Percentiles rank a stretch among this genome's conserved stretches.
Conservation (phyloP, 2,797 vertebrate species). For the Hydrocynus forskahlii region DNA sequence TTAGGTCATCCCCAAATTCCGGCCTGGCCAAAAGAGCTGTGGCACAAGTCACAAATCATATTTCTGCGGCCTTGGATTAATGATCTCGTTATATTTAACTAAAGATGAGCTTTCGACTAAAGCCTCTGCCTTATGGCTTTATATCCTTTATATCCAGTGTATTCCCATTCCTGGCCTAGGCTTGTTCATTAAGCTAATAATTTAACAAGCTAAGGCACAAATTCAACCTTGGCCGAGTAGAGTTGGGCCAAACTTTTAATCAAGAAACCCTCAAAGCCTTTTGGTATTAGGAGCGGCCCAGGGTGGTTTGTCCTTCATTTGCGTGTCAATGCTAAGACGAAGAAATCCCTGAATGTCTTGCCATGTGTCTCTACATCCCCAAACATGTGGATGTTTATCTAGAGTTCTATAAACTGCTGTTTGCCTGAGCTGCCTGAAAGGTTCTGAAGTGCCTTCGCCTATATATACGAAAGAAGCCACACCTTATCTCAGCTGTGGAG, state of each 20-base stretch:
- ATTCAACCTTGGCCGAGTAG: not conserved
- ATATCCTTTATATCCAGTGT: not conserved
- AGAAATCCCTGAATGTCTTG: slow-evolving; percentile 1
- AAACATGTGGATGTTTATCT: slow-evolving; percentile 54
- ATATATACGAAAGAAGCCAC: slow-evolving; percentile 47
- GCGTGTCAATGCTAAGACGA: not conserved
- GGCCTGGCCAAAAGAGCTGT: slow-evolving; percentile 12
- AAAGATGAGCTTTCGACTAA: slow-evolving; percentile 58
- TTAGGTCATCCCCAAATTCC: slow-evolving; percentile 65
- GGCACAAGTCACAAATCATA: not conserved
- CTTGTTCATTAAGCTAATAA: slow-evolving; percentile 3
- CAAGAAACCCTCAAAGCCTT: not conserved
- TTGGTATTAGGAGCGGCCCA: not conserved
- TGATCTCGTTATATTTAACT: slow-evolving; percentile 57
- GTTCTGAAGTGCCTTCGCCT: slow-evolving; percentile 50
- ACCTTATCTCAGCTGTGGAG: slow-evolving; percentile 48
- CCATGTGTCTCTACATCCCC: slow-evolving; percentile 26
- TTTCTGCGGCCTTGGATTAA: slow-evolving; percentile 47
- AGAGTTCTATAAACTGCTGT: slow-evolving; percentile 53
- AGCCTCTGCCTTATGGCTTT: slow-evolving; percentile 34
- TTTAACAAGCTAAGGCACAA: not conserved
- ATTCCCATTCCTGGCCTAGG: not conserved
- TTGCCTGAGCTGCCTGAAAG: slow-evolving; percentile 50
- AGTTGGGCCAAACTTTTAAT: not conserved
- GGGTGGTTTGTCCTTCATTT: not conserved